phyloP scores from a whole-genome alignment of 2,797 vertebrate species.

The Erpetoichthys calabaricus region DNA sequence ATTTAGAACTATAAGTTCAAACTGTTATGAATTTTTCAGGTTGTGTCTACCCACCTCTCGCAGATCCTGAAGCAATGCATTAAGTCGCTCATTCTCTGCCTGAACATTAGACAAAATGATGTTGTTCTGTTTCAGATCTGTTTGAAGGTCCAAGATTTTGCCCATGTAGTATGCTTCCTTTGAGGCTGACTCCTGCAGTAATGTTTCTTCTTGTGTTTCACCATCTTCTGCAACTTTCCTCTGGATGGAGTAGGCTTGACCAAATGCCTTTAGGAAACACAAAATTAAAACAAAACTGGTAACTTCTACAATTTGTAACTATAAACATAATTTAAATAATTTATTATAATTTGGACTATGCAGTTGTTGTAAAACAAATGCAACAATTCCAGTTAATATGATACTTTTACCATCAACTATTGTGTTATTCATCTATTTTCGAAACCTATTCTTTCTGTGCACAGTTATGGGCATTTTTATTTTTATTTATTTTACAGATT shows the following conservation, averaged over 20 bases:
- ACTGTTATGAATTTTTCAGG: too few relatives aligned
- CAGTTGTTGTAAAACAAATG: too few relatives aligned
- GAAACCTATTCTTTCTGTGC: too few relatives aligned
- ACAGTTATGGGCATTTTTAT: too few relatives aligned
- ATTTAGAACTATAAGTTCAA: too few relatives aligned
- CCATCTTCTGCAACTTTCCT: constrained; percentile 93
- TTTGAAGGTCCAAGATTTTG: constrained; percentile 81
- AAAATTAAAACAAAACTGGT: neutral
- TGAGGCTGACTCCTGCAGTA: constrained; percentile 86
- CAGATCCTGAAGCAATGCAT: constrained; percentile 61
- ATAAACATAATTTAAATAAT: too few relatives aligned
- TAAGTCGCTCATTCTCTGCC: constrained; percentile 76
- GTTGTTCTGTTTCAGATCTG: constrained; percentile 68
- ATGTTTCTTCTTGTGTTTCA: constrained; percentile 81
- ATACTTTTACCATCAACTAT: too few relatives aligned
- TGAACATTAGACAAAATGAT: constrained; percentile 69
- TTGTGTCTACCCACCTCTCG: constrained; percentile 63
- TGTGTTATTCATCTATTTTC: too few relatives aligned
- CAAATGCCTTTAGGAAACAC: constrained; percentile 66
- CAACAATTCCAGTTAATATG: too few relatives aligned
- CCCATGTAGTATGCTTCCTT: constrained; percentile 86
- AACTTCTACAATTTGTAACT: too few relatives aligned
- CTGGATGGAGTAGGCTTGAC: constrained; percentile 87
- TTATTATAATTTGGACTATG: too few relatives aligned
- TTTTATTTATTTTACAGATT: too few relatives aligned